Conservation (phyloP, 2,888 invertebrate genomes). For the Drosophila maculinotata region DNA sequence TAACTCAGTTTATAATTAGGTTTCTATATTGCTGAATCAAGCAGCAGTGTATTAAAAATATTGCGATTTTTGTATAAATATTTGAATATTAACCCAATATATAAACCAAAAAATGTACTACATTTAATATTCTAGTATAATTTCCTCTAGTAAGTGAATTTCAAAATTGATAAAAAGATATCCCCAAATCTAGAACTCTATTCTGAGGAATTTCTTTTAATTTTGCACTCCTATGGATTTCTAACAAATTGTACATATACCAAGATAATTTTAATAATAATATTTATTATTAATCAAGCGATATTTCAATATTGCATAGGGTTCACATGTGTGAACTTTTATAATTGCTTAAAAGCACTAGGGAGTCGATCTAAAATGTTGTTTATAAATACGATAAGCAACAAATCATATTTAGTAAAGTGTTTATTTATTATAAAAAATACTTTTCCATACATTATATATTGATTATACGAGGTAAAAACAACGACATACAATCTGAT, state of each 20-base stretch:
- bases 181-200: neutral
- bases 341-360: conserved; percentile 4
- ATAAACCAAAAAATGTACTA: too few relatives aligned
- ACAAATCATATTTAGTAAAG: conserved; percentile 1
- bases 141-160: too few relatives aligned
- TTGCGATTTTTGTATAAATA: neutral
- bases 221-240: neutral
- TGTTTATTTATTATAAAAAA: neutral
- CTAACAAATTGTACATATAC: neutral
- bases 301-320: neutral
- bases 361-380: conserved; percentile 1
- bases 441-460: neutral
- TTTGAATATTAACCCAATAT: neutral
- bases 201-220: neutral
- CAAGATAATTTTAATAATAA: neutral
- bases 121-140: too few relatives aligned
- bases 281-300: neutral
- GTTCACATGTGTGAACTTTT: neutral
- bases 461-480: too few relatives aligned
- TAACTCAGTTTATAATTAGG: too few relatives aligned
- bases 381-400: neutral
- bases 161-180: too few relatives aligned
- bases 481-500: too few relatives aligned
- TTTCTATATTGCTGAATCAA: neutral
- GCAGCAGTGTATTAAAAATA: neutral